A percentile compares a stretch with the other conserved stretches of the same genome.
Evolutionary conservation across 2,888 invertebrate genomes (phyloP).

Genomic region (Axea sp.): DNA sequence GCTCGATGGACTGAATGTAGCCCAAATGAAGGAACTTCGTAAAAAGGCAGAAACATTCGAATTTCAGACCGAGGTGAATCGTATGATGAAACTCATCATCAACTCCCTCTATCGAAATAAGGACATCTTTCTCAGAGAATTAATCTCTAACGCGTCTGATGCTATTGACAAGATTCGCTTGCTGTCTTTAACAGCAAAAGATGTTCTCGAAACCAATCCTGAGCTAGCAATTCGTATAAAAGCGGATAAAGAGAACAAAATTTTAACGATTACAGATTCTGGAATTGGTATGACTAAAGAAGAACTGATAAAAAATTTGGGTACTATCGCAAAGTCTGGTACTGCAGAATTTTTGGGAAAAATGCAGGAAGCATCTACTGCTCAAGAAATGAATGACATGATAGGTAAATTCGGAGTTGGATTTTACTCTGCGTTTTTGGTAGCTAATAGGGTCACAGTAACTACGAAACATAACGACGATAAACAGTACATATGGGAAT

Average conservation of each 20-base stretch:
- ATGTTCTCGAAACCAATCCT: slow-evolving; percentile 87
- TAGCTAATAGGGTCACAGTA: slow-evolving; percentile 97
- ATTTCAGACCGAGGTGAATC: slow-evolving; percentile 99
- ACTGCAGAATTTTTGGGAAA: slow-evolving; percentile 97
- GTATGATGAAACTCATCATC: slow-evolving; percentile 99
- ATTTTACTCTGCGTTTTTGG: slow-evolving; percentile 98
- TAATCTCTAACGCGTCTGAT: slow-evolving; percentile 99
- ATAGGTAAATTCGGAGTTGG: slow-evolving; percentile 99
- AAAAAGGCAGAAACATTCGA: slow-evolving; percentile 92
- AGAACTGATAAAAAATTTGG: slow-evolving; percentile 96
- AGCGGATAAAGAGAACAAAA: slow-evolving; percentile 94
- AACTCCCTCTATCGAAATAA: slow-evolving; percentile 99
- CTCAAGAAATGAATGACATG: slow-evolving; percentile 94
- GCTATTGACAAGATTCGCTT: slow-evolving; percentile 98
- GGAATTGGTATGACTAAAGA: slow-evolving; percentile 98
- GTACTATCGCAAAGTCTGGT: slow-evolving; percentile 98
- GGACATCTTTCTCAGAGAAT: slow-evolving; percentile 98
- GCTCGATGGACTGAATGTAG: slow-evolving; percentile 95
- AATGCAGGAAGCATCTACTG: slow-evolving; percentile 85
- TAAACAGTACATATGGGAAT: slow-evolving; percentile 98
- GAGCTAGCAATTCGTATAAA: slow-evolving; percentile 90
- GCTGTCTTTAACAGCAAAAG: slow-evolving; percentile 92
- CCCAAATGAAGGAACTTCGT: slow-evolving; percentile 94
- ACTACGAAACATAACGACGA: slow-evolving; percentile 97
- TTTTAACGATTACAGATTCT: slow-evolving; percentile 96